Conservation (phyloP, 1,140 invertebrate genomes). For the Orius laevigatus region DNA sequence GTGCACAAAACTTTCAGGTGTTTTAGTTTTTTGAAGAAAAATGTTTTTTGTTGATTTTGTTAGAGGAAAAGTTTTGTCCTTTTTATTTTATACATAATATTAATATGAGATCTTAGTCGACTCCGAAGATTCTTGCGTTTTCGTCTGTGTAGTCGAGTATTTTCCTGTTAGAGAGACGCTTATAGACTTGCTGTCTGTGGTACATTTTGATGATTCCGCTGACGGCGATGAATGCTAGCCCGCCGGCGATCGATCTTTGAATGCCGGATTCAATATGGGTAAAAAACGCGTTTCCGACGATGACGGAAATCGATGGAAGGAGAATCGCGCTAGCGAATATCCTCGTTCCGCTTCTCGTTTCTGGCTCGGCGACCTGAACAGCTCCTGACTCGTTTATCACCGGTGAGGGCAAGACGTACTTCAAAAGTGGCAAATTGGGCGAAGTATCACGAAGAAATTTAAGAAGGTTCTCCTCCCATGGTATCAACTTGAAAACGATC, state of each 20-base stretch:
- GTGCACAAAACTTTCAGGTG: too few relatives aligned
- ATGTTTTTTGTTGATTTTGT: too few relatives aligned
- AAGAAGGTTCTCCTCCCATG: constrained; percentile 86
- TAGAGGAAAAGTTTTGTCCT: too few relatives aligned
- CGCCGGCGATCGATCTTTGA: constrained; percentile 70
- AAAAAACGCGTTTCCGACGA: constrained; percentile 83
- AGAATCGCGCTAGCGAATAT: constrained; percentile 60
- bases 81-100: too few relatives aligned
- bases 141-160: constrained; percentile 47
- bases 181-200: constrained; percentile 82
- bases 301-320: constrained; percentile 82
- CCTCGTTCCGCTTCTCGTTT: constrained; percentile 68
- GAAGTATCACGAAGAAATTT: constrained; percentile 74
- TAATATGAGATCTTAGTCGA: too few relatives aligned
- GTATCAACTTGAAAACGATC: constrained; percentile 38
- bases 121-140: background rate
- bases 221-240: constrained; percentile 78
- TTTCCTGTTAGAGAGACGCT: constrained; percentile 62
- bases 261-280: constrained; percentile 75
- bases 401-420: constrained; percentile 30
- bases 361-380: constrained; percentile 84
- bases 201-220: constrained; percentile 92
- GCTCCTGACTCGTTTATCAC: constrained; percentile 23
- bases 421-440: constrained; percentile 85
- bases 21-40: too few relatives aligned